These are phyloP conservation scores for Paratrypauchen microcephalus DNA, from an alignment of 2,797 vertebrate species.

Conservation along the genomic window DNA sequence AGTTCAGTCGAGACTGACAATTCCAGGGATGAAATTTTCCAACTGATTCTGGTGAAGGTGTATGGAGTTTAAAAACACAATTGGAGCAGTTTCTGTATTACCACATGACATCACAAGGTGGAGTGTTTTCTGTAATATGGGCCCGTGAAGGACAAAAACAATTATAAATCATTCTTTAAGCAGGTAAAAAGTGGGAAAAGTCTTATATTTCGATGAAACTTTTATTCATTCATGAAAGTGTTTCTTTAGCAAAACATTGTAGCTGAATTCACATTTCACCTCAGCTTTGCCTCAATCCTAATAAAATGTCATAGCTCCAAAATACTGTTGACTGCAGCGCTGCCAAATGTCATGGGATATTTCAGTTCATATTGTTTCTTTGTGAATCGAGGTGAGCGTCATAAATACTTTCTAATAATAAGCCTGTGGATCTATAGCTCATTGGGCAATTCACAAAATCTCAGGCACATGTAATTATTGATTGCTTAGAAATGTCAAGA, in stretches of 20 bases:
- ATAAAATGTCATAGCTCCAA: constrained; percentile 46
- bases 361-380: constrained; percentile 29
- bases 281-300: constrained; percentile 2
- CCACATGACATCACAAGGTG: too few relatives aligned
- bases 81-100: too few relatives aligned
- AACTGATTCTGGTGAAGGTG: too few relatives aligned
- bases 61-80: too few relatives aligned
- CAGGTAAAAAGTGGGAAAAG: neutral
- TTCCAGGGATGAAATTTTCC: too few relatives aligned
- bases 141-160: too few relatives aligned
- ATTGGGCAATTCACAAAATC: constrained; percentile 50
- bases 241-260: constrained; percentile 26
- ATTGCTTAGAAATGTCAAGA: constrained; percentile 67
- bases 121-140: too few relatives aligned
- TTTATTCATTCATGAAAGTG: neutral
- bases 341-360: constrained; percentile 62
- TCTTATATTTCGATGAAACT: neutral
- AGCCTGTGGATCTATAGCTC: constrained; percentile 24
- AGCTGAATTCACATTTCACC: neutral
- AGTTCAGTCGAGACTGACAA: too few relatives aligned
- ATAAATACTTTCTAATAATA: constrained; percentile 27
- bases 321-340: constrained; percentile 28
- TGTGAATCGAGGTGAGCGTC: constrained; percentile 36
- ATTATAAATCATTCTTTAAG: neutral
- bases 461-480: constrained; percentile 53